Evolutionary conservation across 1,140 invertebrate species (phyloP), one percentile per base, ranked within the genome.

Genomic region (Idris sp.): DNA sequence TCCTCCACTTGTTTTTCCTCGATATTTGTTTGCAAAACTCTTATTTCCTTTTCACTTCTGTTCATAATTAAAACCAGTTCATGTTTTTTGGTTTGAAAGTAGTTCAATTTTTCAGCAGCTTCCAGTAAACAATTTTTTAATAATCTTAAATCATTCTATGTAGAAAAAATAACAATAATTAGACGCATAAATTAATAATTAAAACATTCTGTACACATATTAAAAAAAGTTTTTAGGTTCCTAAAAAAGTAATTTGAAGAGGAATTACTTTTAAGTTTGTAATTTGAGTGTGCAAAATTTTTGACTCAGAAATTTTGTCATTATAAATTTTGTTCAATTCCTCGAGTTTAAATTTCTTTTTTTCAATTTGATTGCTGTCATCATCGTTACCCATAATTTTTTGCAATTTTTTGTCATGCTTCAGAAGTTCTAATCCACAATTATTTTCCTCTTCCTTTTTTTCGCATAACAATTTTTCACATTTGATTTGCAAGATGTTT

Each of bases 1-100:
- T 92, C 90, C 22, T 92, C 89, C 1, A 93, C 91, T 49, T 91
- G 89, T 67, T 83, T 82, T 7, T 89, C 87, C 11, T 92, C 89
- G 41, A 84, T 83, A 18, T 80, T 58, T 48, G 83, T 49, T 64
- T 84, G 82, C 9, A 81, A 65, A 13, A 61, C 62, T 81, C 81
- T 85, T 58, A 91, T 18, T 82, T 89, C 85, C 73, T 91, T 92
- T 25, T 90, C 84, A 1, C 89, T 89, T 25, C 89, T 90, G 54
- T 92, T 88, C 46, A 87, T 82, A 8, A 82, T 61, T 59, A 88
- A 78, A 46, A 31, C 61, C 49, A 85, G 41, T 49, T 89, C 84
- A 67, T 89, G 84, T 26, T 89, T 84, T 68, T 87, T 89, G 14
- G 81, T 84, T 59, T 77, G 77, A 30, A 19, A 76, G 64, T 9